phyloP scores from a whole-genome alignment of 2,113 vertebrate genomes.

The Chiloscyllium plagiosum region DNA sequence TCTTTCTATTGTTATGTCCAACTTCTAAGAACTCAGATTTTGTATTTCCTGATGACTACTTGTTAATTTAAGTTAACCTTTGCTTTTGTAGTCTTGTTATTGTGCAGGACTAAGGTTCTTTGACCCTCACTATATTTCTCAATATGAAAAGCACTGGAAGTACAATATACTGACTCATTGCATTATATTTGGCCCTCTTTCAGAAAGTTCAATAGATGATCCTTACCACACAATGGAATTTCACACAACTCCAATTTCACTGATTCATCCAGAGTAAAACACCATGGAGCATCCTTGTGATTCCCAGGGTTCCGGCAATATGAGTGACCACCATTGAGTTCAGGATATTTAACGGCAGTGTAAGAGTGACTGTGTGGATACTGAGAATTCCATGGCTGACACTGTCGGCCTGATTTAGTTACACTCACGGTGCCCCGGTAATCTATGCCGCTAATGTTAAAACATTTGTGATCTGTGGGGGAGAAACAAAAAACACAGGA shows the following conservation, averaged over 20 bases:
- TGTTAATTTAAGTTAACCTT: neutral
- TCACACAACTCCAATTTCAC: conserved; percentile 88
- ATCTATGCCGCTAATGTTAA: conserved; percentile 81
- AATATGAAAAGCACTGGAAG: neutral
- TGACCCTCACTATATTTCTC: neutral
- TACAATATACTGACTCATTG: neutral
- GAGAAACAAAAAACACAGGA: neutral
- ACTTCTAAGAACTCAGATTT: neutral
- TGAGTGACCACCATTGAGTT: conserved; percentile 92
- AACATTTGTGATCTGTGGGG: conserved; percentile 85
- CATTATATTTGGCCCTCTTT: neutral
- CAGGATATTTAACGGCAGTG: conserved; percentile 74
- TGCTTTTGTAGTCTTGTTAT: neutral
- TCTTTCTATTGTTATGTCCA: neutral
- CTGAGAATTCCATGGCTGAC: conserved; percentile 97
- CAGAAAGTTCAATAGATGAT: neutral
- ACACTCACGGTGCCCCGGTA: conserved; percentile 86
- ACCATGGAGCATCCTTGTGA: conserved; percentile 91
- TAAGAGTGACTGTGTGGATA: conserved; percentile 92
- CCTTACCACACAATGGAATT: conserved; percentile 81
- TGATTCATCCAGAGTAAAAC: conserved; percentile 92
- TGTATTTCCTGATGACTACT: neutral
- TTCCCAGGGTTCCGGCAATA: conserved; percentile 95
- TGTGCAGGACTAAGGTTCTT: neutral
- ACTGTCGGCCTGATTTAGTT: conserved; percentile 87